Percentiles rank a stretch among this genome's conserved stretches.
phyloP scores from a whole-genome alignment of 2,888 invertebrate species.

The Macrosoma leucophasiata region DNA sequence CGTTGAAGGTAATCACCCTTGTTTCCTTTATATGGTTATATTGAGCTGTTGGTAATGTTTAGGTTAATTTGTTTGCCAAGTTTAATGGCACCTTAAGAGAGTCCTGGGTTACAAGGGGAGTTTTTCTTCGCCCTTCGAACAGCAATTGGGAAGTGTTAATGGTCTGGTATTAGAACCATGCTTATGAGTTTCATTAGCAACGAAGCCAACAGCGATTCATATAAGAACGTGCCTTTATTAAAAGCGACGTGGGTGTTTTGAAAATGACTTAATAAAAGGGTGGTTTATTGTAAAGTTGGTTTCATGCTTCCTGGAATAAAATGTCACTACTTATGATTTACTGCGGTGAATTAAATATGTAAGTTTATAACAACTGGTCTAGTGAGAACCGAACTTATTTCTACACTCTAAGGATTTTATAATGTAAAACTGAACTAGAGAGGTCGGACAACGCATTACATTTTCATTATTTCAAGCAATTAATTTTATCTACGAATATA shows the following conservation, averaged over 20 bases:
- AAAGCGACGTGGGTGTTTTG: constrained; percentile 63
- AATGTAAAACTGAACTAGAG: too few relatives aligned
- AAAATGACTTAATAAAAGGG: constrained; percentile 49
- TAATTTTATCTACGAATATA: too few relatives aligned
- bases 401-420: too few relatives aligned
- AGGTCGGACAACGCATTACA: too few relatives aligned
- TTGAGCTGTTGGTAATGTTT: constrained; percentile 33
- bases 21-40: constrained; percentile 19
- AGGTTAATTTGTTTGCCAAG: constrained; percentile 54
- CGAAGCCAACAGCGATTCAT: constrained; percentile 64
- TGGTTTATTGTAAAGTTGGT: constrained; percentile 20
- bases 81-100: constrained; percentile 53
- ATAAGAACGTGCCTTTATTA: constrained; percentile 67
- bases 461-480: too few relatives aligned
- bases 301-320: constrained; percentile 4
- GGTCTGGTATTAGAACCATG: constrained; percentile 58
- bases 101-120: constrained; percentile 39
- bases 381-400: too few relatives aligned
- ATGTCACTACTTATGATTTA: neutral
- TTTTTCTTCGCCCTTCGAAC: constrained; percentile 51
- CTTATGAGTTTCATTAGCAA: constrained; percentile 69
- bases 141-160: constrained; percentile 66
- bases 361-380: too few relatives aligned
- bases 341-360: neutral
- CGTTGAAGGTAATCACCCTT: constrained; percentile 9